phyloP scores from a whole-genome alignment of 2,888 invertebrate species.

The Taenaris catops region DNA sequence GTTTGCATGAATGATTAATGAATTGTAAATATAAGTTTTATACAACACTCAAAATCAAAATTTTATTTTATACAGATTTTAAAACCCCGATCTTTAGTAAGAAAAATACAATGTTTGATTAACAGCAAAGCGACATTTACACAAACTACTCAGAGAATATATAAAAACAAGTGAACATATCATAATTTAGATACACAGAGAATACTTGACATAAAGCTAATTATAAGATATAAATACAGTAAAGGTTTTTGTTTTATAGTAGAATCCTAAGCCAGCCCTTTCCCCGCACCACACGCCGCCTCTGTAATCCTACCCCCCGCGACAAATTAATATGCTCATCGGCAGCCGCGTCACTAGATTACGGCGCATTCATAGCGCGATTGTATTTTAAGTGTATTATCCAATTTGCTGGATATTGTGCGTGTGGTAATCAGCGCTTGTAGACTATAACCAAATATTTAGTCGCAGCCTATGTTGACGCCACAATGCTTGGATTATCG shows the following conservation, averaged over 20 bases:
- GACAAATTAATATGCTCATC: slow-evolving; percentile 79
- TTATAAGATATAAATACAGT: no score
- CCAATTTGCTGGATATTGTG: slow-evolving; percentile 82
- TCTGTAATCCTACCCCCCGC: slow-evolving; percentile 70
- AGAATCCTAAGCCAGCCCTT: slow-evolving; percentile 37
- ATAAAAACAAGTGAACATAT: no score
- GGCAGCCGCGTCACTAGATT: slow-evolving; percentile 75
- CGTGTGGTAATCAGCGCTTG: slow-evolving; percentile 72
- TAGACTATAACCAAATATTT: slow-evolving; percentile 55
- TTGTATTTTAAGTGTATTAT: slow-evolving; percentile 84
- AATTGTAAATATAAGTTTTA: no score
- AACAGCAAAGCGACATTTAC: no score
- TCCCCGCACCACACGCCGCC: slow-evolving; percentile 33
- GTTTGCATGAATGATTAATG: no score
- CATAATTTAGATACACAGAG: no score
- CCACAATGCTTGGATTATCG: slow-evolving; percentile 62
- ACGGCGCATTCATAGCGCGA: slow-evolving; percentile 75
- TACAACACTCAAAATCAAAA: no score
- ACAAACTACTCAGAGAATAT: no score
- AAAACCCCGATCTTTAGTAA: no score
- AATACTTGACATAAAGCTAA: no score
- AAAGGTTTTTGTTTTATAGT: slow-evolving; percentile 30
- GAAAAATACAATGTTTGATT: no score
- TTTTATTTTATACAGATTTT: no score
- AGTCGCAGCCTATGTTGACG: slow-evolving; percentile 48